Percentiles rank a stretch among this genome's conserved stretches.
Conservation (phyloP, 2,113 vertebrate species). For the Chrysemys picta region DNA sequence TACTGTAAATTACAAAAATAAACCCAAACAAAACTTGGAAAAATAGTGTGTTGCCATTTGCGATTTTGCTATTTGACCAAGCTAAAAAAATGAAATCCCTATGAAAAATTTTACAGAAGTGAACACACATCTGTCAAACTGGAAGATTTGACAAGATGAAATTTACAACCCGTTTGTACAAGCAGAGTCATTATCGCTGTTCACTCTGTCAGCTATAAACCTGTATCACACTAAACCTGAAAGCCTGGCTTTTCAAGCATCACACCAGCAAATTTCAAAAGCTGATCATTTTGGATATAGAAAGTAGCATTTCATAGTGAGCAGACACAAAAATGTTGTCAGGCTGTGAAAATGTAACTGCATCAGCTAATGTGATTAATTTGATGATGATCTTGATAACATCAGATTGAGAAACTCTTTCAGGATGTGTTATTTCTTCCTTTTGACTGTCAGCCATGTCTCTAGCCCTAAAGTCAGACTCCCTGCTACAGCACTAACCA, state of each 20-base stretch:
- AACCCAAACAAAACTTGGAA: neutral
- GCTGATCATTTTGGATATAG: neutral
- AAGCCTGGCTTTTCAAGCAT: neutral
- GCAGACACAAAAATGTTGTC: neutral
- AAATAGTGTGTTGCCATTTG: no score
- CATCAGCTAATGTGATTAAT: neutral
- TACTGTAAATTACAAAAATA: fast-evolving
- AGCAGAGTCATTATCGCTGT: neutral
- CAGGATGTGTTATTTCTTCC: neutral
- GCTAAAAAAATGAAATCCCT: neutral
- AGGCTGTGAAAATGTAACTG: neutral
- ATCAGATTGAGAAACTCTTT: neutral
- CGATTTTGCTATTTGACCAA: no score
- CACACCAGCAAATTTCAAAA: neutral
- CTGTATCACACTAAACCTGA: neutral
- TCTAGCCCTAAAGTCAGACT: neutral
- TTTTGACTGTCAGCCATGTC: neutral
- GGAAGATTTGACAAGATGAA: neutral
- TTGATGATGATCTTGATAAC: neutral
- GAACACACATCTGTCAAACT: neutral
- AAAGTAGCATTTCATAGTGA: neutral
- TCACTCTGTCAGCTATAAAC: neutral
- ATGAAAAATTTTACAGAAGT: neutral
- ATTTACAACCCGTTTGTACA: neutral
- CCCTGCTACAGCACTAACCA: neutral